Evolutionary conservation across 1,140 invertebrate species (phyloP).

Genomic region (Procambarus virginalis): DNA sequence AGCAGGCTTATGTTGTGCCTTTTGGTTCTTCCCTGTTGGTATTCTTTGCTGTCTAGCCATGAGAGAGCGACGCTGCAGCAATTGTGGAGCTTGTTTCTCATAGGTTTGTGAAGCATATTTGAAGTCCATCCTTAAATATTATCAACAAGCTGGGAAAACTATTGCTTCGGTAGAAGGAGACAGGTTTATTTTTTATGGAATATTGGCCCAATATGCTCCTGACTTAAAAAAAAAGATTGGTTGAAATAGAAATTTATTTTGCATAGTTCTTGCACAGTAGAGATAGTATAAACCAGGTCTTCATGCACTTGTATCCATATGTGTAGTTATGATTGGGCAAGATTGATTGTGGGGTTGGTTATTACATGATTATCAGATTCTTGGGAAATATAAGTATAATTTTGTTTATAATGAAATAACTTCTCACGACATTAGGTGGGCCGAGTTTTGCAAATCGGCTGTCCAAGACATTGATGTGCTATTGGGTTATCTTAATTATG

Average conservation of each 20-base stretch:
- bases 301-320: too few species aligned
- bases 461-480: too few species aligned
- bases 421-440: too few species aligned
- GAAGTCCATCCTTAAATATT: not conserved
- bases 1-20: constrained; percentile 86
- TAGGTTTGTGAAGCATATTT: constrained; percentile 3
- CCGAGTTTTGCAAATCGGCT: too few species aligned
- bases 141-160: not conserved
- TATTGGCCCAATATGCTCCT: not conserved
- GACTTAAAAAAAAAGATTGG: not conserved
- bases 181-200: not conserved
- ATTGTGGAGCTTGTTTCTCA: constrained; percentile 85
- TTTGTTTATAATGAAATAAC: too few species aligned
- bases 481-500: not conserved
- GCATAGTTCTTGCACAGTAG: too few species aligned
- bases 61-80: constrained; percentile 86
- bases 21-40: constrained; percentile 89
- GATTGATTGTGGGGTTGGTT: too few species aligned
- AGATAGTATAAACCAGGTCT: too few species aligned
- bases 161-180: not conserved
- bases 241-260: too few species aligned
- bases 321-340: too few species aligned
- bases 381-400: too few species aligned
- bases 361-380: too few species aligned
- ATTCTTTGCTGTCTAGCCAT: constrained; percentile 87